A percentile compares a stretch with the other conserved stretches of the same genome.
These are phyloP conservation scores for Scotopteryx bipunctaria DNA, from an alignment of 2,888 invertebrate genomes.

Conservation along the genomic window DNA sequence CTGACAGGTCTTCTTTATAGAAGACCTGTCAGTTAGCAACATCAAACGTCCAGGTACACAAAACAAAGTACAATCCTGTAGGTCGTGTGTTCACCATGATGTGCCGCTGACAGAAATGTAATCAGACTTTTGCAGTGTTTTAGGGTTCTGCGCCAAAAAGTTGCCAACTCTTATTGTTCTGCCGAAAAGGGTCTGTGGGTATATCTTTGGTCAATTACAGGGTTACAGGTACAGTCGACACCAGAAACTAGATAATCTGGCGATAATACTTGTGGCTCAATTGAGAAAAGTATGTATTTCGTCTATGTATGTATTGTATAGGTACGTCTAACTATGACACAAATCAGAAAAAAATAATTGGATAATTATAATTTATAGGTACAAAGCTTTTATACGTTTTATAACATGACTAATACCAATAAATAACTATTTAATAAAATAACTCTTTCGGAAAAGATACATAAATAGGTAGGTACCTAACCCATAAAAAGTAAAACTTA, in stretches of 20 bases:
- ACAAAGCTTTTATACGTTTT: no score
- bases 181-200: not conserved
- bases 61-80: conserved; percentile 5
- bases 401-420: no score
- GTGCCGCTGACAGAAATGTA: conserved; percentile 59
- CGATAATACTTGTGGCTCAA: no score
- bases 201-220: conserved; percentile 3
- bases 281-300: no score
- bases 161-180: conserved; percentile 10
- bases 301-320: no score
- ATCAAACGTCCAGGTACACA: not conserved
- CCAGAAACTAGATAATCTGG: no score
- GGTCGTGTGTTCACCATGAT: conserved; percentile 7
- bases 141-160: conserved; percentile 11
- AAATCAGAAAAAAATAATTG: no score
- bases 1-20: not conserved
- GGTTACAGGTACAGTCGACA: not conserved
- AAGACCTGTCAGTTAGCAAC: not conserved
- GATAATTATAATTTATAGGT: no score
- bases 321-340: no score
- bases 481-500: not conserved
- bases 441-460: no score
- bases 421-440: no score
- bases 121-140: conserved; percentile 54
- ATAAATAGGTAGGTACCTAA: no score